Evolutionary conservation across 2,888 invertebrate genomes (phyloP).

Genomic region (Dexiosoma caninum): DNA sequence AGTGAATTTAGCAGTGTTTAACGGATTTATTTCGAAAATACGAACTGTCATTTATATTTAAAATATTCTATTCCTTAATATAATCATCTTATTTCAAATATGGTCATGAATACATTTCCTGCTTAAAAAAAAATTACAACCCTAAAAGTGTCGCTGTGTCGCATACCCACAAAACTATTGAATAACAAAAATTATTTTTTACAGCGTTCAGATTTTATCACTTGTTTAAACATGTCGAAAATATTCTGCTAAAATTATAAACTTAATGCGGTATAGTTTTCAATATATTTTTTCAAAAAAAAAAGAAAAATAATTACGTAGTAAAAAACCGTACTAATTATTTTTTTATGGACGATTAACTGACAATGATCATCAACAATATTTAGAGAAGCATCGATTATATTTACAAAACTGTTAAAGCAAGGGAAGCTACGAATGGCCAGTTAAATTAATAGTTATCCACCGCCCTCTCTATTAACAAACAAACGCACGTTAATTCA

Average conservation of each 20-base stretch:
- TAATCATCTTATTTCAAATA: too few relatives aligned
- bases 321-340: background rate
- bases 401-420: background rate
- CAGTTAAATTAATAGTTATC: background rate
- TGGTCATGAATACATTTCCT: too few relatives aligned
- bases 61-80: too few relatives aligned
- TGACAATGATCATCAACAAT: slow-evolving; percentile 8
- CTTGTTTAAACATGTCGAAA: background rate
- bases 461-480: background rate
- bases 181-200: too few relatives aligned
- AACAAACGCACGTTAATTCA: background rate
- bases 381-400: background rate
- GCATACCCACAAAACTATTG: too few relatives aligned
- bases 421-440: background rate
- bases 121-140: too few relatives aligned
- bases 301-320: too few relatives aligned
- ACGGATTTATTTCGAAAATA: too few relatives aligned
- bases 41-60: too few relatives aligned
- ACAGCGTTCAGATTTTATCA: too few relatives aligned
- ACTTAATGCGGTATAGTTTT: background rate
- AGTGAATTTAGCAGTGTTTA: too few relatives aligned
- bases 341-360: slow-evolving; percentile 23
- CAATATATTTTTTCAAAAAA: background rate
- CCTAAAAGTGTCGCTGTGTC: too few relatives aligned
- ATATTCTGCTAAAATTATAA: background rate